Percentiles rank a stretch among this genome's conserved stretches.
phyloP scores from a whole-genome alignment of 2,113 vertebrate species.

The Lepisosteus osseus region DNA sequence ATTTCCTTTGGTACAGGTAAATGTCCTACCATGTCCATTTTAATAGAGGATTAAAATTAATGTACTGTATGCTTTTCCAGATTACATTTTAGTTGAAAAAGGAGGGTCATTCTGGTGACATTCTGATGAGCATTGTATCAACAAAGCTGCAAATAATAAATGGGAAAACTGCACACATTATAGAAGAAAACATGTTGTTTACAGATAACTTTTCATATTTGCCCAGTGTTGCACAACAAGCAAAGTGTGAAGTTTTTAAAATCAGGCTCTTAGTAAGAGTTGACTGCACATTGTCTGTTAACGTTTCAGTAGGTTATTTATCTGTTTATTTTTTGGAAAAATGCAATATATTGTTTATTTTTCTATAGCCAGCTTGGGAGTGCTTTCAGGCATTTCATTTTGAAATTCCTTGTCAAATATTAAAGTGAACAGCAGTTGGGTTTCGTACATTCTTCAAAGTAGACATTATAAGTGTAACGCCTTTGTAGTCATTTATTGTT shows the following conservation, averaged over 20 bases:
- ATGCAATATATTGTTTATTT: constrained; percentile 1
- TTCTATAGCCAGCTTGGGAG: constrained; percentile 8
- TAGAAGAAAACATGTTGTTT: neutral
- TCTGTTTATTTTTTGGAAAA: constrained; percentile 38
- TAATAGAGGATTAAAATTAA: too few species aligned
- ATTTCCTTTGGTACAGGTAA: too few species aligned
- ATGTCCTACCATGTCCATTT: too few species aligned
- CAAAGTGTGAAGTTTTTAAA: constrained; percentile 22
- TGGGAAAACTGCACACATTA: neutral
- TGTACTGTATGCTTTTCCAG: too few species aligned
- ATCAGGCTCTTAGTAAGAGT: neutral
- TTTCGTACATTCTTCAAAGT: constrained; percentile 20
- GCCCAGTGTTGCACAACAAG: constrained; percentile 39
- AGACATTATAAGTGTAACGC: constrained; percentile 2
- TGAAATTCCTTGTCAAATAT: constrained; percentile 16
- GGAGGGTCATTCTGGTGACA: neutral
- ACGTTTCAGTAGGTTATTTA: constrained; percentile 16
- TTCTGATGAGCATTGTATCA: neutral
- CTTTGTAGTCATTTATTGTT: constrained; percentile 33
- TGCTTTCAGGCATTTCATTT: constrained; percentile 21
- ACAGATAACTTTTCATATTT: neutral
- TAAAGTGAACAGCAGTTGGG: constrained; percentile 14
- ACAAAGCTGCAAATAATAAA: neutral
- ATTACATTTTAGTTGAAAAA: neutral
- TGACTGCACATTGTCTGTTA: constrained; percentile 22